These are phyloP conservation scores for Leptobrachium ailaonicum DNA, from an alignment of 2,113 vertebrate species.

Conservation along the genomic window DNA sequence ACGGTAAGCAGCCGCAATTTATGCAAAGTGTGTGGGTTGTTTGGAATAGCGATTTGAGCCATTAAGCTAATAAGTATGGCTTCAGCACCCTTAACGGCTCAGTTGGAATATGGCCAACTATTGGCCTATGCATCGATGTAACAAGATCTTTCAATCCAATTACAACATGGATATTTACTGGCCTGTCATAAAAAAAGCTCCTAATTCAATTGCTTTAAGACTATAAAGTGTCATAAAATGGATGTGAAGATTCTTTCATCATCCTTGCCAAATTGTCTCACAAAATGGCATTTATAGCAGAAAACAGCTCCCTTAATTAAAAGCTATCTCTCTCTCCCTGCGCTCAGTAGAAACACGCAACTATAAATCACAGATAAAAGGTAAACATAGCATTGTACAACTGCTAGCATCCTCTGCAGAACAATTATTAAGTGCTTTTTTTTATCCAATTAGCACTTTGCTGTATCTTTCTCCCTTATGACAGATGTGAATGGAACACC, in stretches of 20 bases:
- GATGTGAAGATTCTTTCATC: constrained; percentile 23
- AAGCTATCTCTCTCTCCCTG: constrained; percentile 8
- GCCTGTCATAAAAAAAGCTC: not conserved
- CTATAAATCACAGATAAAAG: constrained; percentile 43
- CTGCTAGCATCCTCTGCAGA: constrained; percentile 34
- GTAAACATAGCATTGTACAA: constrained; percentile 40
- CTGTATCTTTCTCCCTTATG: constrained; percentile 14
- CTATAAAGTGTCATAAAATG: constrained; percentile 27
- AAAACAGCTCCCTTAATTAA: constrained; percentile 37
- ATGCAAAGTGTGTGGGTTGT: too few relatives aligned
- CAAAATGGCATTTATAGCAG: constrained; percentile 26
- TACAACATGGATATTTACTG: not conserved
- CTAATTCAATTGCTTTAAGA: constrained; percentile 4
- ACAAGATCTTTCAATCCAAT: not conserved
- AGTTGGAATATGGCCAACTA: too few relatives aligned
- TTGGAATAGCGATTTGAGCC: too few relatives aligned
- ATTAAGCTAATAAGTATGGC: too few relatives aligned
- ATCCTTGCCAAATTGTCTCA: constrained; percentile 25
- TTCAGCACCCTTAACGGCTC: too few relatives aligned
- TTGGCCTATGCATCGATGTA: too few relatives aligned
- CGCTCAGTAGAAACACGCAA: constrained; percentile 29
- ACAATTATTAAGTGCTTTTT: constrained; percentile 36
- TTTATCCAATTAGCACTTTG: constrained; percentile 20
- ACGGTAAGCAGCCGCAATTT: too few relatives aligned
- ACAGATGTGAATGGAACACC: not conserved